Evolutionary conservation across 2,888 invertebrate species (phyloP).

Genomic region (Tenthredo livida): DNA sequence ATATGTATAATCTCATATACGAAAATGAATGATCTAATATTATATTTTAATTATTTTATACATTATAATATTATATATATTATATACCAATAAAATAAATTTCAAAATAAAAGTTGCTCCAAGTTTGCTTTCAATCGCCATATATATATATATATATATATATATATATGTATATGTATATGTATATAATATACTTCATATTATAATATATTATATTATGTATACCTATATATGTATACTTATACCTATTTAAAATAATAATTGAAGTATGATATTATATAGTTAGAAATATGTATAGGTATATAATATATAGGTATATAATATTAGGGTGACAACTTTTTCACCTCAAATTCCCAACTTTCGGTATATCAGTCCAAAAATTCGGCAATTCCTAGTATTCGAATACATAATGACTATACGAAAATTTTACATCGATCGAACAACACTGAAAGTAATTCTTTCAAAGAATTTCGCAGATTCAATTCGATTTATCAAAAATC

Average conservation of each 20-base stretch:
- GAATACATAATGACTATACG: no score
- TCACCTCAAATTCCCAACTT: no score
- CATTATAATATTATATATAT: background rate
- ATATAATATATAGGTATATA: conserved; percentile 4
- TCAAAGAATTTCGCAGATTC: no score
- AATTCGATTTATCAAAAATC: no score
- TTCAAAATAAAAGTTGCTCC: background rate
- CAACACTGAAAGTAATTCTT: no score
- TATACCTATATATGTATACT: no score
- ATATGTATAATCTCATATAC: background rate
- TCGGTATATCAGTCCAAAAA: no score
- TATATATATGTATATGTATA: no score
- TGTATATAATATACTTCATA: background rate
- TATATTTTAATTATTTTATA: conserved; percentile 1
- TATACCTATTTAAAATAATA: background rate
- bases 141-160: no score
- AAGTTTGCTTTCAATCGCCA: background rate
- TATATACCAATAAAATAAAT: background rate
- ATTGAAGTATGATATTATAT: background rate
- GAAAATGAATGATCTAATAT: background rate
- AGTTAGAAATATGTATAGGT: background rate
- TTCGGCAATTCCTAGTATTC: no score
- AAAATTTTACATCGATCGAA: no score
- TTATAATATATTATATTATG: no score
- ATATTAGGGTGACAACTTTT: background rate